Evolutionary conservation across 2,888 invertebrate genomes (phyloP).

Genomic region (Torymus tubicola): DNA sequence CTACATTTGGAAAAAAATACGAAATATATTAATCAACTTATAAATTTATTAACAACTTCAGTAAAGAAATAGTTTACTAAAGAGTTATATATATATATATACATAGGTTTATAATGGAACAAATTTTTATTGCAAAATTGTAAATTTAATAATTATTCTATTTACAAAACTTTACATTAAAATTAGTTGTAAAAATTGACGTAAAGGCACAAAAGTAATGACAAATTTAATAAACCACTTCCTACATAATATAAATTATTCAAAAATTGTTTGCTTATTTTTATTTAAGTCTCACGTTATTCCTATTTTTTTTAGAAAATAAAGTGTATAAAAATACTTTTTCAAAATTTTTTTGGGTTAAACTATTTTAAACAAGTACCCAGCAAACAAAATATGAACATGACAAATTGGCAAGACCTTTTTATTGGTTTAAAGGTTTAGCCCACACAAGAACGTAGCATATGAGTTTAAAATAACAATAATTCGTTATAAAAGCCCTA

Average conservation of each 20-base stretch:
- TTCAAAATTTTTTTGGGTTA: constrained; percentile 57
- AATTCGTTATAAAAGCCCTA: constrained; percentile 62
- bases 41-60: constrained; percentile 57
- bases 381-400: constrained; percentile 57
- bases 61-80: constrained; percentile 56
- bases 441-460: constrained; percentile 63
- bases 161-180: constrained; percentile 59
- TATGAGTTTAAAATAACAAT: constrained; percentile 61
- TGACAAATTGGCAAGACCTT: constrained; percentile 62
- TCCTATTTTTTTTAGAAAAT: constrained; percentile 57
- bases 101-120: constrained; percentile 51
- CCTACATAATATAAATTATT: constrained; percentile 58
- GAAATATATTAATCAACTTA: constrained; percentile 55
- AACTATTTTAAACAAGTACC: constrained; percentile 59
- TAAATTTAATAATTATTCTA: constrained; percentile 57
- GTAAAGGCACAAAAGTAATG: constrained; percentile 57
- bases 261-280: constrained; percentile 49
- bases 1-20: constrained; percentile 44
- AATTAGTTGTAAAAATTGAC: constrained; percentile 56
- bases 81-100: constrained; percentile 50
- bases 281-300: constrained; percentile 57
- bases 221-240: constrained; percentile 56
- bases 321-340: constrained; percentile 59
- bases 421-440: constrained; percentile 61
- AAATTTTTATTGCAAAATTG: constrained; percentile 56